Conservation (phyloP, 2,113 vertebrate species). For the Ameiurus melas region DNA sequence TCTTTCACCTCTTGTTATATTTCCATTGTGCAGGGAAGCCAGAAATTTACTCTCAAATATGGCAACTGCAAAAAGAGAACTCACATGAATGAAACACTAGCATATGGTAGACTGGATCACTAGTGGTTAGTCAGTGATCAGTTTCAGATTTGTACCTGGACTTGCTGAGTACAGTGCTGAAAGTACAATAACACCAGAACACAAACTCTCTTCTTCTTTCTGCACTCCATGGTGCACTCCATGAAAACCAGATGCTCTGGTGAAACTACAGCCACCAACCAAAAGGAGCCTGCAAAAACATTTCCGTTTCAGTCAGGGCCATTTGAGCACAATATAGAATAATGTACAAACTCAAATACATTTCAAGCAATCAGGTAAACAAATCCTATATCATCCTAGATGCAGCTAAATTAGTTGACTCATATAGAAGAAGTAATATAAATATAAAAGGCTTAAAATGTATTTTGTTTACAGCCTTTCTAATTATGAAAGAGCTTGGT, state of each 20-base stretch:
- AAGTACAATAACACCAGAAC: slow-evolving; percentile 13
- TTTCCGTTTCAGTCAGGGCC: slow-evolving; percentile 4
- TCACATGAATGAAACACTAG: background rate
- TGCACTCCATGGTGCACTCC: slow-evolving; percentile 10
- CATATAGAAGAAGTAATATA: background rate
- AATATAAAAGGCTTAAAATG: background rate
- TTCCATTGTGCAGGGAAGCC: background rate
- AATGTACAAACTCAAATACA: background rate
- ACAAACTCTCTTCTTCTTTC: slow-evolving; percentile 34
- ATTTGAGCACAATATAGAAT: background rate
- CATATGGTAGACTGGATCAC: background rate
- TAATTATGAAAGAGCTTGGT: background rate
- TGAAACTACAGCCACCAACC: slow-evolving; percentile 1
- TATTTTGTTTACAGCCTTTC: background rate
- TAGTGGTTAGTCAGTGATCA: background rate
- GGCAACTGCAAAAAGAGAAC: background rate
- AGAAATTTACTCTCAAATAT: background rate
- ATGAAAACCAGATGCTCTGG: slow-evolving; percentile 48
- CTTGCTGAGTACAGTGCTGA: background rate
- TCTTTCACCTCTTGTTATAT: background rate
- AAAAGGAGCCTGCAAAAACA: slow-evolving; percentile 5
- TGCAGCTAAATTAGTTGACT: background rate
- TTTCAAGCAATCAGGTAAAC: background rate
- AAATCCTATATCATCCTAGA: background rate
- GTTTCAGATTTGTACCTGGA: background rate